Base-by-base conservation (phyloP, 2,113 vertebrate genomes). In the Anolis sagrei region DNA sequence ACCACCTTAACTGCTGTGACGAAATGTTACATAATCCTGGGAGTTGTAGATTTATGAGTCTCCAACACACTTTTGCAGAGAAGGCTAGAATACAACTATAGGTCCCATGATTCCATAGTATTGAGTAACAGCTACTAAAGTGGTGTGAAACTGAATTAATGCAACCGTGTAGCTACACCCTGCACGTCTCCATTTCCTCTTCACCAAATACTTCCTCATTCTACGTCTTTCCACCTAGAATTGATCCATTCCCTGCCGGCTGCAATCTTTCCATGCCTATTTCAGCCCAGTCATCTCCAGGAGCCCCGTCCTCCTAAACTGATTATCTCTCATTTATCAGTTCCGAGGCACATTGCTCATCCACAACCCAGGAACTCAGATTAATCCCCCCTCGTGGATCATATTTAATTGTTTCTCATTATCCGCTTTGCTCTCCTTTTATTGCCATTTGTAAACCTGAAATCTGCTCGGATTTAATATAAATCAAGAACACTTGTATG, bases 391-490 rank as follows among this genome's bases (percentile, higher is more conserved):
- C 79, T 89, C 92, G 79, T 82, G 83, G 32, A 93, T 86, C 83
- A 93, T 83, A 91, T 92, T 87, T 89, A 93, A 93, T 81, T 72
- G 86, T 82, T 92, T 88, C 90, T 91, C 84, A 89, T 94, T 93
- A 94, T 90, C 89, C 87, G 66, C 91, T 87, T 81, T 54, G 77
- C 88, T 94, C 84, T 88, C 70, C 72, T 76, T 89, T 90, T 88
- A 91, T 76, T 1, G 54, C 48, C 90, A 85, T 89, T 93, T 93
- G 78, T 88, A 89, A 91, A 86, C 90, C 19, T 1, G 87, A 93
- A 89, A 49, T 68, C 81, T 88, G 79, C 76, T 90, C 89, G 81
- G 86, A 66, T 1, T 32, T 82, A 81, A 69, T 86, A 89, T 89
- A 89, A 93, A 91, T 92, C 91, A 92, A 92, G 83, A 85, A 51